A percentile compares a stretch with the other conserved stretches of the same genome.
Evolutionary conservation across 2,113 vertebrate genomes (phyloP).

Genomic region (Chaetodon trifascialis): DNA sequence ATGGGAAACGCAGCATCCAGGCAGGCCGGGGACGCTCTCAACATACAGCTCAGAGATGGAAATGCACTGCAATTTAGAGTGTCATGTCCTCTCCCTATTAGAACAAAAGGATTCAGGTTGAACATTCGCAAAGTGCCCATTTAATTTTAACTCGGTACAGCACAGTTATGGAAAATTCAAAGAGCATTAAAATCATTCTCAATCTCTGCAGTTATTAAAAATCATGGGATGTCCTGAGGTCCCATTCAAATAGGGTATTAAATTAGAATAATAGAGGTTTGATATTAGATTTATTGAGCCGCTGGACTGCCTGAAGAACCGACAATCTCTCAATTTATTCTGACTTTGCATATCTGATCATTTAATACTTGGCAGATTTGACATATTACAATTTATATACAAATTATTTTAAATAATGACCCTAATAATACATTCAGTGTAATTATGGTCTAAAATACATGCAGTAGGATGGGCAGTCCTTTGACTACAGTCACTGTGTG

Average conservation of each 20-base stretch:
- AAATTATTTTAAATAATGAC: conserved; percentile 52
- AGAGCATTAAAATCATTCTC: conserved; percentile 57
- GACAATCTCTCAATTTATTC: conserved; percentile 64
- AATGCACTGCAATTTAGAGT: conserved; percentile 12
- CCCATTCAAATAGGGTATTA: conserved; percentile 75
- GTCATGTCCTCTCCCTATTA: conserved; percentile 12
- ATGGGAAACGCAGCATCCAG: background rate
- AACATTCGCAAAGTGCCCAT: conserved; percentile 48
- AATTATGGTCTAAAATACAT: conserved; percentile 20
- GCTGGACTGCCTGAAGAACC: conserved; percentile 57
- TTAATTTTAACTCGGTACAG: conserved; percentile 48
- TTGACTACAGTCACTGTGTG: conserved; percentile 25
- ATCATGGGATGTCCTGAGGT: conserved; percentile 68
- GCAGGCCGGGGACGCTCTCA: background rate
- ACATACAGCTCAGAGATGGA: background rate
- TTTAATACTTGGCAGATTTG: conserved; percentile 46
- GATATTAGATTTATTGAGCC: conserved; percentile 72
- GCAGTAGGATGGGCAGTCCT: conserved; percentile 11
- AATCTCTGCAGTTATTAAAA: conserved; percentile 71
- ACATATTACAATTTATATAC: conserved; percentile 46
- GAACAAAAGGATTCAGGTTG: conserved; percentile 40
- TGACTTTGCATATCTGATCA: conserved; percentile 58
- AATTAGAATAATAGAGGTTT: conserved; percentile 76
- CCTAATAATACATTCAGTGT: conserved; percentile 40
- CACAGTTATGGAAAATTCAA: conserved; percentile 55